Evolutionary conservation across 2,888 invertebrate species (phyloP), one percentile per base, ranked within the genome.

Genomic region (Helobdella robusta): DNA sequence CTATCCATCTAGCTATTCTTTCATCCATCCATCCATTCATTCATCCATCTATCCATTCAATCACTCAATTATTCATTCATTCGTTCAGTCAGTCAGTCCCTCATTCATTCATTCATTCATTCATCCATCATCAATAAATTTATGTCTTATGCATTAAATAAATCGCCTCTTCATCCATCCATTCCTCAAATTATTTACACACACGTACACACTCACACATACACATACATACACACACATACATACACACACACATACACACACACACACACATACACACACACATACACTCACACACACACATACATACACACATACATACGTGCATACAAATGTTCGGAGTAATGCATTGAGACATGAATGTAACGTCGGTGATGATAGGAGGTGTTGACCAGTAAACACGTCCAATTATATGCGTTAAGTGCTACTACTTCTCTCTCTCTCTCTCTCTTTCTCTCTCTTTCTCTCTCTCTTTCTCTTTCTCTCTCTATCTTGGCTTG

Each of bases 291-390:
- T 5, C 25, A 59, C 3, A 32, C 25, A 59, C 59, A 59, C 28
- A 61, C 50, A 61, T 61, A 59, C 61, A 46, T 48, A 46, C 48
- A 48, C 35, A 59, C 59, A 59, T 36, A 59, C 59, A 59, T 59
- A 59, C 59, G 35, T 59, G 8, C 59, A 59, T 59, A 40, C n/a
- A 40, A 15, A 40, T n/a, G n/a, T 40, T 15, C 44, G n/a, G 11
- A 40, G 11, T 15, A 15, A 40, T 40, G 44, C 44, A 40, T n/a
- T 15, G 11, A 40, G 11, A 40, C 44, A 40, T 40, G n/a, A 40
- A 15, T 11, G 44, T 40, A 15, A 40, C 44, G 44, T 11, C 11
- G n/a, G n/a, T 40, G n/a, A 40, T 40, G 44, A 40, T 40, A 15
- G 44, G 11, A 15, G 44, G 44, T 40, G 44, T 40, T 15, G 44